phyloP scores from a whole-genome alignment of 2,888 invertebrate genomes.

The Phorcus lineatus region DNA sequence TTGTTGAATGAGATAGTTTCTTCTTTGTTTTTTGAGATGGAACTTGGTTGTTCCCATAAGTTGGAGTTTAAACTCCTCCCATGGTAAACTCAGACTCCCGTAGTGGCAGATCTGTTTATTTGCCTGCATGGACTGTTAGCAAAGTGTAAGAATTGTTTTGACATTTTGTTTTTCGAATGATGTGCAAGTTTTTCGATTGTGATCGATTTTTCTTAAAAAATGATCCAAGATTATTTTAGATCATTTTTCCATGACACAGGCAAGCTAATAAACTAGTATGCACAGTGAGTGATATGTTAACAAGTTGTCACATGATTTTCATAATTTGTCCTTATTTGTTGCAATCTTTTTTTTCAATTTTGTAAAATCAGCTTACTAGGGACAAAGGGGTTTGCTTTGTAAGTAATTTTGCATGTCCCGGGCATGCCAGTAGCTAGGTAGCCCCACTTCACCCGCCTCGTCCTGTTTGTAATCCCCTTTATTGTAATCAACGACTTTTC shows the following conservation, averaged over 20 bases:
- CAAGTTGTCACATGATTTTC: conserved; percentile 26
- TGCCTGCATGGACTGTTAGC: conserved; percentile 27
- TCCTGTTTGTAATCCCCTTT: background rate
- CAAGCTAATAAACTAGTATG: conserved; percentile 6
- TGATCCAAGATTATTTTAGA: conserved; percentile 1
- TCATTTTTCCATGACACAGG: conserved; percentile 19
- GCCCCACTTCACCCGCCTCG: background rate
- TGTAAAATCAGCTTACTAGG: conserved; percentile 61
- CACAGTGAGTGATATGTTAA: background rate
- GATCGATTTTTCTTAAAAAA: conserved; percentile 21
- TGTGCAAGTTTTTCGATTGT: conserved; percentile 25
- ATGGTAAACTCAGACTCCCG: conserved; percentile 14
- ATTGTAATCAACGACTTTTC: conserved; percentile 12
- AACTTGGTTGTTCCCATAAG: conserved; percentile 20
- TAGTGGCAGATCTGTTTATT: conserved; percentile 20
- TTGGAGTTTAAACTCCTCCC: background rate
- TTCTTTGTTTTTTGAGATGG: conserved; percentile 14
- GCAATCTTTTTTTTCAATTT: conserved; percentile 24
- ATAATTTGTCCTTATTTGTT: conserved; percentile 28
- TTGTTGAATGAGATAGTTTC: conserved; percentile 25
- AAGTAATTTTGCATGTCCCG: conserved; percentile 53
- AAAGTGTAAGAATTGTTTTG: conserved; percentile 19
- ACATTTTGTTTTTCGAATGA: conserved; percentile 21
- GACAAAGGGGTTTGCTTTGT: conserved; percentile 66
- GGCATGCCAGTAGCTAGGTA: conserved; percentile 20